These are phyloP conservation scores for Drosophila histrio DNA, from an alignment of 2,888 invertebrate species.

Conservation along the genomic window DNA sequence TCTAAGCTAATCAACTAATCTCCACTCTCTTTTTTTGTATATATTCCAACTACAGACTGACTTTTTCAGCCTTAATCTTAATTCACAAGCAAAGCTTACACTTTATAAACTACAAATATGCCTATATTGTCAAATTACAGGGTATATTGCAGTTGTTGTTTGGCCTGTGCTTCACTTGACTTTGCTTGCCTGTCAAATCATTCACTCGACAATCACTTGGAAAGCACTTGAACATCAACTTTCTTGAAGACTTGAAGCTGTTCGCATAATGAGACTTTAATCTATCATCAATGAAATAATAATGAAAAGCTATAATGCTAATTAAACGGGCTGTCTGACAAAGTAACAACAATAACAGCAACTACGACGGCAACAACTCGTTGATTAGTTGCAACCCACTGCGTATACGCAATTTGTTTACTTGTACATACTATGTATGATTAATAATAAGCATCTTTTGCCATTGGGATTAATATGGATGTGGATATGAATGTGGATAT, in stretches of 20 bases:
- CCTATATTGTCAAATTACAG: background rate
- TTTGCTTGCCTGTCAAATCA: constrained; percentile 6
- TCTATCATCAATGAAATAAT: constrained; percentile 20
- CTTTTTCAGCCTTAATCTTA: too few species aligned
- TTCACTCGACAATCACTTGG: constrained; percentile 20
- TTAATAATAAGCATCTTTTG: constrained; percentile 22
- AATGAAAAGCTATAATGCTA: constrained; percentile 20
- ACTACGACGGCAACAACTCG: background rate
- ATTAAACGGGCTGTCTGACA: constrained; percentile 25
- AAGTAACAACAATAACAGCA: background rate
- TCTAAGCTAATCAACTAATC: too few species aligned
- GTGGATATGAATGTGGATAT: constrained; percentile 6
- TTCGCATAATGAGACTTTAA: constrained; percentile 43
- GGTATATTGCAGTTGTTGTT: background rate
- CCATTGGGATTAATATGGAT: constrained; percentile 25
- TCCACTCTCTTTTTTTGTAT: too few species aligned
- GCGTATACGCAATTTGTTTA: constrained; percentile 46
- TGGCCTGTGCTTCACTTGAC: background rate
- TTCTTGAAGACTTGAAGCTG: constrained; percentile 15
- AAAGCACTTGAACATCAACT: constrained; percentile 33
- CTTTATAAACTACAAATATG: background rate
- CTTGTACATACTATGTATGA: constrained; percentile 10
- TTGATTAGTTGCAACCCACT: constrained; percentile 23
- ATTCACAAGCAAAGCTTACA: too few species aligned
- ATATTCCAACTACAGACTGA: too few species aligned